Base-by-base conservation (phyloP, 2,888 invertebrate species). In the Lagria hirta region DNA sequence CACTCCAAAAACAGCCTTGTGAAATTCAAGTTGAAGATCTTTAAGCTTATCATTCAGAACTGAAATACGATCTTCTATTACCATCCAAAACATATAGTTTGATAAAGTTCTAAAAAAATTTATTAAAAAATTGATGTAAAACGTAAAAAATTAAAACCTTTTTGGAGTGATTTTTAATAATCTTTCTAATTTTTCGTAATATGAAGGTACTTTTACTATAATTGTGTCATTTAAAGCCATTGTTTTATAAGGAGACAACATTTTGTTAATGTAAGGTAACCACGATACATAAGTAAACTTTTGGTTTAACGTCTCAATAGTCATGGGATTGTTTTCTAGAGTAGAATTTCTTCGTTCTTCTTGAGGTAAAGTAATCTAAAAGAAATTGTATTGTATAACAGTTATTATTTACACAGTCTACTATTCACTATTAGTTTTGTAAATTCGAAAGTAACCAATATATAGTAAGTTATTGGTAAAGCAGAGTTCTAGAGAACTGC, bases 31-130 rank as follows among this genome's bases (percentile, higher is more conserved):
- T 22, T 42, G 12, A 7, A 43, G 10, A 13, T 41, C 14, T 35
- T 30, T 32, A 2, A 51, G 11, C 13, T 46, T 35, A 5, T 49
- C 22, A 3, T 27, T 35, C 11, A 51, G 23, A 36, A 32, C 51
- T 4, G 42, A 61, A 1, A 33, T 17, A 8, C 20, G 18, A 2
- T 10, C 13, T 10, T 41, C 17, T 26, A 15, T 11, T 14, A 16
- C 10, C 5, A 15, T 3, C 41, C 41, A 78, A 61, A 76, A 61
- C 53, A 77, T 66, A 56, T 78, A 79, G 58, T 79, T 78, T 26
- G 77, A 74, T 24, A 77, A 61, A 3, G 69, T 70, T 43, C 78
- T 49, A 32, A n/a, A n/a, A n/a, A n/a, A n/a, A n/a, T n/a, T n/a
- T n/a, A n/a, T n/a, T n/a, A n/a, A n/a, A n/a, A n/a, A n/a, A n/a